Evolutionary conservation across 1,140 invertebrate genomes (phyloP), one percentile per base, ranked within the genome.

Genomic region (Drosophila lacertosa): DNA sequence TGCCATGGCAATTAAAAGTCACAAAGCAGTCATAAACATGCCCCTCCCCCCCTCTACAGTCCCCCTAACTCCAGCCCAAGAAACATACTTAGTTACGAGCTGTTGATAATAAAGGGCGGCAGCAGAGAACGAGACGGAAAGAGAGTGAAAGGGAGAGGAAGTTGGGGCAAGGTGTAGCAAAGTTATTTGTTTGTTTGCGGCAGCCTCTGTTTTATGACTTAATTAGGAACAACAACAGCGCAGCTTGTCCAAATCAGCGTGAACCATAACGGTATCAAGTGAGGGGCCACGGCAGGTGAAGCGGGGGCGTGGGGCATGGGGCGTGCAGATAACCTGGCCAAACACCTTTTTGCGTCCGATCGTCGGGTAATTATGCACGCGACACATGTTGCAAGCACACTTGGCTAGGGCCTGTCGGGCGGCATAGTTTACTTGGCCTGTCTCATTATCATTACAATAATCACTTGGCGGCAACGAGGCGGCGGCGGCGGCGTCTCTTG

Each of bases 371-470:
- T 84, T 84, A 84, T 86, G 76, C 80, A 84, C 77, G 80, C 81
- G 77, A 86, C 80, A 84, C 81, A 86, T 86, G 77, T 81, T 86
- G 63, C 73, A 67, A 64, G 57, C 48, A 74, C 40, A 74, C 77
- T 69, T 66, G 53, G 24, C 18, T 4, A 22, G 20, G 4, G 4
- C 7, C 35, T 42, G 26, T 48, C 48, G 59, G 66, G 63, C 59
- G 62, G 74, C 60, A 71, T 74, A 63, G 70, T 57, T 69, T 66
- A 75, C 55, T 59, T 76, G 65, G 39, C 50, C 74, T 77, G 67
- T 84, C 77, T 84, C 64, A 77, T 80, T 84, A 84, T 84, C 80
- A 86, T 86, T 80, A 77, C 81, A 80, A 84, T 77, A 84, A 84
- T 84, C 80, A 80, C 80, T 69, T 76, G 76, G 51, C 65, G 79